Evolutionary conservation across 1,140 invertebrate species (phyloP).

Genomic region (Limonius californicus): DNA sequence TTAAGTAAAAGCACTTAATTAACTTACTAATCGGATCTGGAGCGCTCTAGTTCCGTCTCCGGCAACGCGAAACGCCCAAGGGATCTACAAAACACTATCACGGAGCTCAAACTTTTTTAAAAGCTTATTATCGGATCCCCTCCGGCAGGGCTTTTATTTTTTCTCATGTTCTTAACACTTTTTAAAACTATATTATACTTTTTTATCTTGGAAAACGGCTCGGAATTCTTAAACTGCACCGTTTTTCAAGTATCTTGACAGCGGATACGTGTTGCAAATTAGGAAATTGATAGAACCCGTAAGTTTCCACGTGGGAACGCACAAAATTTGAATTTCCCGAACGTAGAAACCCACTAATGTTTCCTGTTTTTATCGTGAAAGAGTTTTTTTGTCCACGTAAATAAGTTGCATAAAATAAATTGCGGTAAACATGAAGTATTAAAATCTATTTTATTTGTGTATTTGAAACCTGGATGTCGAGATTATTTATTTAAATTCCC

Average conservation of each 20-base stretch:
- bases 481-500: too few relatives aligned
- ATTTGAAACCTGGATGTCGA: too few relatives aligned
- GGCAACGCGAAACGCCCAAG: slow-evolving; percentile 27
- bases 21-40: slow-evolving; percentile 46
- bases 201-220: slow-evolving; percentile 22
- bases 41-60: slow-evolving; percentile 14
- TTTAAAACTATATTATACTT: slow-evolving; percentile 45
- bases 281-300: too few relatives aligned
- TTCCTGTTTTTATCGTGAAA: too few relatives aligned
- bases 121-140: slow-evolving; percentile 47
- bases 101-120: slow-evolving; percentile 45
- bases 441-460: too few relatives aligned
- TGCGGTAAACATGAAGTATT: too few relatives aligned
- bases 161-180: slow-evolving; percentile 43
- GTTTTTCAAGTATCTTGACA: neutral
- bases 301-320: too few relatives aligned
- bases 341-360: too few relatives aligned
- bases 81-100: slow-evolving; percentile 45
- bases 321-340: too few relatives aligned
- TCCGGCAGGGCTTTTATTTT: slow-evolving; percentile 35
- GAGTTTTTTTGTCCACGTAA: too few relatives aligned
- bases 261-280: neutral
- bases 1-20: slow-evolving; percentile 47
- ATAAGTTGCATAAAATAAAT: too few relatives aligned
- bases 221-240: slow-evolving; percentile 5